Evolutionary conservation across 2,797 vertebrate species (phyloP), one percentile per base, ranked within the genome.

Genomic region (Acipenser transmontanus): DNA sequence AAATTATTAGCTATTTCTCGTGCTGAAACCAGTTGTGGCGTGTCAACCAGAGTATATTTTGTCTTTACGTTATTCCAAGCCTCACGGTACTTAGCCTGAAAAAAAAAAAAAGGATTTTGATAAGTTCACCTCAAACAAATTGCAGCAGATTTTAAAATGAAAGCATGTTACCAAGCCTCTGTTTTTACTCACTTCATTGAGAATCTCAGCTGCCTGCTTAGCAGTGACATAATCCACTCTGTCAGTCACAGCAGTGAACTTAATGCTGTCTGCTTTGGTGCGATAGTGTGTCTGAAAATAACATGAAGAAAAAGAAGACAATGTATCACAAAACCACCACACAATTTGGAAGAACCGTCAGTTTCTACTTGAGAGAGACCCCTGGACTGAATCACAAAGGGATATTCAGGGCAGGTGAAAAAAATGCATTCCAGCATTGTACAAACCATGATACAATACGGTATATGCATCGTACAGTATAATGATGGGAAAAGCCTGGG

Each of bases 21-120:
- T 69, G 93, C 93, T 64, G 94, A 90, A 59, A 88, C 89, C 60
- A 97, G 80, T 59, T 76, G 60, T 1, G 96, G 96, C 4, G 93
- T 93, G 7, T 99, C 96, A 49, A 84, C 79, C 69, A 96, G 66
- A 0, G 93, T 87, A 57, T 93, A 99, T 48, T 95, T 92, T 17
- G 85, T 79, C 84, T 99, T 99, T 54, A 86, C 88, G 34, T 84
- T 78, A 68, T 99, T 94, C 97, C 97, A 99, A 6, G 88, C 86
- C 72, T 94, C 91, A 70, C 93, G 92, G 67, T 99, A 99, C 78
- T 93, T 97, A 76, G 92, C 75, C 97, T 99, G 9, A 11, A 59
- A 12, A 59, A 6, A 12, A 59, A 6, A 2, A 4, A 17, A 59
- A 59, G 7, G 57, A 13, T 59, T 7, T 1, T 59, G 2, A 20